A percentile compares a stretch with the other conserved stretches of the same genome.
Conservation (phyloP, 2,888 invertebrate species). For the Cataglyphis cursor region DNA sequence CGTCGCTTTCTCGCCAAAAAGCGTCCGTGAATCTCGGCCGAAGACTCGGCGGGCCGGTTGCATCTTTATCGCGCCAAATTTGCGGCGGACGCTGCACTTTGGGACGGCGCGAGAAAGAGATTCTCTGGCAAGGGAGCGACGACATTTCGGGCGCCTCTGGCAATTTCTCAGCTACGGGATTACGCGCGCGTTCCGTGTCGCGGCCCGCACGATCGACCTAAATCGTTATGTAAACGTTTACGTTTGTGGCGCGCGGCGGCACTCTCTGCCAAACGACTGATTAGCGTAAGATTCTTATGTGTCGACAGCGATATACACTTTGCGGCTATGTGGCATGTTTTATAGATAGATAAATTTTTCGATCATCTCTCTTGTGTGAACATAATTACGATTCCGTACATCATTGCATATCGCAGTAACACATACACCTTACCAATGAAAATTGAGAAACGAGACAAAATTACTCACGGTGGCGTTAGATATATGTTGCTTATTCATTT, state of each 20-base stretch:
- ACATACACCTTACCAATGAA: neutral
- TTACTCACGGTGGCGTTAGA: neutral
- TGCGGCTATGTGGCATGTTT: constrained; percentile 2
- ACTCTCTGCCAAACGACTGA: constrained; percentile 71
- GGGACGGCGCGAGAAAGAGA: constrained; percentile 44
- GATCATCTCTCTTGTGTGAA: neutral
- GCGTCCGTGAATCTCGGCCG: neutral
- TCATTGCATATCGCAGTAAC: constrained; percentile 3
- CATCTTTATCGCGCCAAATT: constrained; percentile 42
- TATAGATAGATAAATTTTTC: neutral
- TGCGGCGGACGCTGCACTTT: constrained; percentile 26
- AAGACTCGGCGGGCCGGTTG: neutral
- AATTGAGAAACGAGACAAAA: constrained; percentile 1
- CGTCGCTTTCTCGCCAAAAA: neutral
- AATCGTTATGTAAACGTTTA: constrained; percentile 80
- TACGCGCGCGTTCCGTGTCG: constrained; percentile 50
- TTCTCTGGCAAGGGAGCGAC: constrained; percentile 68
- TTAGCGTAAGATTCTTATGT: constrained; percentile 42
- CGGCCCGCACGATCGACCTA: constrained; percentile 78
- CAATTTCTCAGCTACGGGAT: constrained; percentile 64
- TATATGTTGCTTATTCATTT: neutral
- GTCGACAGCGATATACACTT: constrained; percentile 11
- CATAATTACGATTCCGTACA: neutral
- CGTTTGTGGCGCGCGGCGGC: constrained; percentile 55
- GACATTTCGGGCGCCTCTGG: constrained; percentile 66